These are phyloP conservation scores for Brevipalpus yothersi DNA, from an alignment of 1,140 invertebrate genomes.

Conservation along the genomic window DNA sequence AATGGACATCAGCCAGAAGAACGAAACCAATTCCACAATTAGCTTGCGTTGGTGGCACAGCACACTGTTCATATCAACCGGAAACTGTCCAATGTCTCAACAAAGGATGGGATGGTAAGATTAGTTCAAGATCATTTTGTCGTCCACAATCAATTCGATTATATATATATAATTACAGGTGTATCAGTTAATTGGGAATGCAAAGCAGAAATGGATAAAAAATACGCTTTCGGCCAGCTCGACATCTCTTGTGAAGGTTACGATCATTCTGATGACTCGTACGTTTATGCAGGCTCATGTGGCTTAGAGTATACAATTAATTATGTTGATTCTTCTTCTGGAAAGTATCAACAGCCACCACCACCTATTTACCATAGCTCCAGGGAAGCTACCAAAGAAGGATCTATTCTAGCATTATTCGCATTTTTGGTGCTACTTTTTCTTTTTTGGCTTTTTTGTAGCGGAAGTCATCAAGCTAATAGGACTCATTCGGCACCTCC, in stretches of 20 bases:
- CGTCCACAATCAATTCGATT: too few relatives aligned
- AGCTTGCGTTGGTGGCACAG: slow-evolving; percentile 26
- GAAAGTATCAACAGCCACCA: neutral
- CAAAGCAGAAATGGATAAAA: slow-evolving; percentile 29
- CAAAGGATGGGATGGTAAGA: slow-evolving; percentile 25
- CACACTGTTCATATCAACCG: slow-evolving; percentile 18
- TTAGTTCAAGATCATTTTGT: too few relatives aligned
- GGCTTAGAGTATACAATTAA: slow-evolving; percentile 15
- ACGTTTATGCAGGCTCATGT: slow-evolving; percentile 29
- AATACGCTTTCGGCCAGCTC: slow-evolving; percentile 28
- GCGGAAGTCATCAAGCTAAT: neutral
- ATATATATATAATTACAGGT: neutral
- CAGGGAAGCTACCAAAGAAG: neutral
- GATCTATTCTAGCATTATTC: neutral
- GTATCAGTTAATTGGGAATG: slow-evolving; percentile 32
- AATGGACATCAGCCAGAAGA: slow-evolving; percentile 24
- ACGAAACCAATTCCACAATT: slow-evolving; percentile 28
- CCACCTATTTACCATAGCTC: neutral
- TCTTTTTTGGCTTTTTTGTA: neutral
- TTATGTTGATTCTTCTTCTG: neutral
- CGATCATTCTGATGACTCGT: slow-evolving; percentile 29
- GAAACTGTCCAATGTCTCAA: slow-evolving; percentile 32
- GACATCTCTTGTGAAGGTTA: slow-evolving; percentile 29
- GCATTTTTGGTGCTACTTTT: neutral
- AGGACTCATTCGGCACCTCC: neutral